Evolutionary conservation across 2,888 invertebrate species (phyloP).

Genomic region (Papilio gigon): DNA sequence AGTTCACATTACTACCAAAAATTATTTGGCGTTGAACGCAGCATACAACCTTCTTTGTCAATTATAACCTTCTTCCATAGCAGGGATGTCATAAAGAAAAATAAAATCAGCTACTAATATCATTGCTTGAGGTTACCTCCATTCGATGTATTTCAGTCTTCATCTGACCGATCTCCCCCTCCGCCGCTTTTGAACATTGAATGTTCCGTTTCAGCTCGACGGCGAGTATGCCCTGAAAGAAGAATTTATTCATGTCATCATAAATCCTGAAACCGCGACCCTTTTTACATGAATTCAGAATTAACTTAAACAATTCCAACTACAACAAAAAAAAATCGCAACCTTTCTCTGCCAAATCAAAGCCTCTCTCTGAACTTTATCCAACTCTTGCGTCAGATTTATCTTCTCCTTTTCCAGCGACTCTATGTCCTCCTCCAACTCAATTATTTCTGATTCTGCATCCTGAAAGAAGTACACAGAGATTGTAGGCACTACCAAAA

Average conservation of each 20-base stretch:
- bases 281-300: too few relatives aligned
- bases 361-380: constrained; percentile 85
- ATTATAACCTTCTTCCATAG: too few relatives aligned
- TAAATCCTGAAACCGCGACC: too few relatives aligned
- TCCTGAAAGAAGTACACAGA: too few relatives aligned
- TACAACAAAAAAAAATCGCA: too few relatives aligned
- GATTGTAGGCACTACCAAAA: too few relatives aligned
- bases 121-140: constrained; percentile 80
- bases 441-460: constrained; percentile 85
- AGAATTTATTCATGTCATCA: constrained; percentile 12
- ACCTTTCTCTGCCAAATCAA: constrained; percentile 92
- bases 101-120: not conserved
- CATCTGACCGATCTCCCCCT: constrained; percentile 89
- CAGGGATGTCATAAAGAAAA: too few relatives aligned
- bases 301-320: too few relatives aligned
- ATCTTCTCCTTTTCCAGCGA: constrained; percentile 86
- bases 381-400: constrained; percentile 83
- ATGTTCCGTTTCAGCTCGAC: constrained; percentile 87
- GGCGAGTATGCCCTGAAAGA: constrained; percentile 81
- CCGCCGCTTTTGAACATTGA: constrained; percentile 84
- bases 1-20: too few relatives aligned
- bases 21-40: too few relatives aligned
- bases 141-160: constrained; percentile 91
- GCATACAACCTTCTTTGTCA: too few relatives aligned
- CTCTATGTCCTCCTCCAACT: constrained; percentile 86